A percentile compares a stretch with the other conserved stretches of the same genome.
Evolutionary conservation across 2,113 vertebrate genomes (phyloP).

Genomic region (Thymallus thymallus): DNA sequence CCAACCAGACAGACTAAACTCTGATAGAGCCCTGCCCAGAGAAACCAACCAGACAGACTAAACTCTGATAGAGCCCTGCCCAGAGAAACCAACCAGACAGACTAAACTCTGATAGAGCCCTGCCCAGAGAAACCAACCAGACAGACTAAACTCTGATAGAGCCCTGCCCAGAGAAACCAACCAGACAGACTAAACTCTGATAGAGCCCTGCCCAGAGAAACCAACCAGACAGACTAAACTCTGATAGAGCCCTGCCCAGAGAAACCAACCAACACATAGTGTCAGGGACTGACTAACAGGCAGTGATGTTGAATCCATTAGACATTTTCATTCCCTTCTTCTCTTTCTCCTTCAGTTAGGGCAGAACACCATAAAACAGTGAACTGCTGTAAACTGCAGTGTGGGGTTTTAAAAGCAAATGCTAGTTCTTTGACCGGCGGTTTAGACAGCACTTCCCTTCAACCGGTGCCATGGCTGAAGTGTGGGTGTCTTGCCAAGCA

Average conservation of each 20-base stretch:
- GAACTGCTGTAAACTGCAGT: not conserved
- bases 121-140: not conserved
- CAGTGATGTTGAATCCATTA: not conserved
- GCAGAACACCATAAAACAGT: not conserved
- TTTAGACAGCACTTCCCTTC: not conserved
- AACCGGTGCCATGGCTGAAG: not conserved
- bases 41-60: slow-evolving; percentile 5
- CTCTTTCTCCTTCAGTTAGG: not conserved
- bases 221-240: no score
- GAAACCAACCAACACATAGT: not conserved
- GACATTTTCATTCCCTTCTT: not conserved
- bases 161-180: not conserved
- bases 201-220: not conserved
- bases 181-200: slow-evolving; percentile 17
- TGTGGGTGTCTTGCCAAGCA: not conserved
- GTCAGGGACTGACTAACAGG: not conserved
- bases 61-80: not conserved
- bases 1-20: slow-evolving; percentile 13
- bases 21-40: not conserved
- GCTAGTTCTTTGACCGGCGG: not conserved
- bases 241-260: not conserved
- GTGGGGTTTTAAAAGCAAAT: not conserved
- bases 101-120: slow-evolving; percentile 10
- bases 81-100: slow-evolving; percentile 3
- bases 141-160: slow-evolving; percentile 14